phyloP scores from a whole-genome alignment of 1,140 invertebrate genomes.

The Drosophila malerkotliana region DNA sequence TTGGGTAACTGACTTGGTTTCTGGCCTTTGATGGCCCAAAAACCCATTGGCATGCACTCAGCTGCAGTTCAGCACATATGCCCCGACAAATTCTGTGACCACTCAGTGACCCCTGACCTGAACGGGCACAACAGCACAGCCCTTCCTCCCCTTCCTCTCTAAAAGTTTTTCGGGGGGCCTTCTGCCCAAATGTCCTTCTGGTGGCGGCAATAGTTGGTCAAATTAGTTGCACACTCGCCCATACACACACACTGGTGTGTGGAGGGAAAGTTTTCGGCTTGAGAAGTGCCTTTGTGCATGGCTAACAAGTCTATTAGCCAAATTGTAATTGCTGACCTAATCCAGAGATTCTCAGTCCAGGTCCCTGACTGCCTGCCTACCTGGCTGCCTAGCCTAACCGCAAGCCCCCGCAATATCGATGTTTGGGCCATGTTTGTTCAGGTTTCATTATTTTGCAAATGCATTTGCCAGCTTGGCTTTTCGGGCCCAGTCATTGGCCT shows the following conservation, averaged over 20 bases:
- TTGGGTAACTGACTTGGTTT: constrained; percentile 4
- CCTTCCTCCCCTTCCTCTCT: no score
- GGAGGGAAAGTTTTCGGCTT: constrained; percentile 23
- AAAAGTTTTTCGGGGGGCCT: no score
- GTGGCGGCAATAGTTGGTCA: constrained; percentile 28
- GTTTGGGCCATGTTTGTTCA: constrained; percentile 13
- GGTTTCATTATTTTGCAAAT: constrained; percentile 20
- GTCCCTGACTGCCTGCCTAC: no score
- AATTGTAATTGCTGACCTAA: constrained; percentile 47
- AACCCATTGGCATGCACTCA: constrained; percentile 12
- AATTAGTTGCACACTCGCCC: constrained; percentile 27
- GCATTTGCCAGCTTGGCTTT: constrained; percentile 4
- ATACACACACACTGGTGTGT: not conserved
- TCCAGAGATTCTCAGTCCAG: constrained; percentile 1
- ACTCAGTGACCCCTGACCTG: not conserved
- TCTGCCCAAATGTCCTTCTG: constrained; percentile 3
- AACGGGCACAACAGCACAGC: not conserved
- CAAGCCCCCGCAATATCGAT: constrained; percentile 7
- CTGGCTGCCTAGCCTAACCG: not conserved
- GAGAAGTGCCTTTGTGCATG: constrained; percentile 42
- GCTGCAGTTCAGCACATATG: not conserved
- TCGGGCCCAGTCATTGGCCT: not conserved
- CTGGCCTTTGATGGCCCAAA: constrained; percentile 21
- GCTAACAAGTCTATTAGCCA: constrained; percentile 60
- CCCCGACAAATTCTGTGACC: not conserved